These are phyloP conservation scores for Lophura nycthemera DNA, from an alignment of 2,113 vertebrate genomes.

Conservation along the genomic window DNA sequence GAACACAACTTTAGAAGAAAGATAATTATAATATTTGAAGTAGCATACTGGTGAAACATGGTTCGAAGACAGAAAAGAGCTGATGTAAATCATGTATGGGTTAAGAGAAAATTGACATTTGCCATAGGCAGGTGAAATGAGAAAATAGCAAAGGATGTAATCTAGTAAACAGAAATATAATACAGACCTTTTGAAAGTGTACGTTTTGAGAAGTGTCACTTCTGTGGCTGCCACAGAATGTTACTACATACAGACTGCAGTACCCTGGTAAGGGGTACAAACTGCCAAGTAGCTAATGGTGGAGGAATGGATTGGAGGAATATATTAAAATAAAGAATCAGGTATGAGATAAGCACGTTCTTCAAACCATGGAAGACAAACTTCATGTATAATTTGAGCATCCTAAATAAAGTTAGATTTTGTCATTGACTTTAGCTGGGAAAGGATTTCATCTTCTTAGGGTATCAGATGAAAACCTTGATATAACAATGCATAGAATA, in stretches of 20 bases:
- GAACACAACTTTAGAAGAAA: not conserved
- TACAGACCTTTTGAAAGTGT: not conserved
- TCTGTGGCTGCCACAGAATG: not conserved
- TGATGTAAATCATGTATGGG: not conserved
- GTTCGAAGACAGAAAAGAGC: not conserved
- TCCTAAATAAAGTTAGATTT: not conserved
- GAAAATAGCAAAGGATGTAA: not conserved
- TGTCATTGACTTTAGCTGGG: not conserved
- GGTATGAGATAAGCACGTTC: not conserved
- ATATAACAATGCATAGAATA: not conserved
- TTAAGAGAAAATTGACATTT: not conserved
- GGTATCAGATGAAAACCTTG: not conserved
- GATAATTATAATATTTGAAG: not conserved
- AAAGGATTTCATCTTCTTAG: not conserved
- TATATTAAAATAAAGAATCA: not conserved
- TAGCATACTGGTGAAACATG: not conserved
- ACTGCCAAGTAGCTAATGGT: not conserved
- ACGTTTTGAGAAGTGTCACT: not conserved
- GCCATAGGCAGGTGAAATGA: not conserved
- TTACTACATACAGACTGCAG: not conserved
- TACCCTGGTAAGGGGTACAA: not conserved
- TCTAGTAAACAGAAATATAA: not conserved
- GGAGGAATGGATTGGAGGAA: not conserved
- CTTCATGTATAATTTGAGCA: not conserved
- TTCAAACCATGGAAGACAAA: not conserved